Conservation (phyloP, 2,797 vertebrate species). For the Pipistrellus pygmaeus region DNA sequence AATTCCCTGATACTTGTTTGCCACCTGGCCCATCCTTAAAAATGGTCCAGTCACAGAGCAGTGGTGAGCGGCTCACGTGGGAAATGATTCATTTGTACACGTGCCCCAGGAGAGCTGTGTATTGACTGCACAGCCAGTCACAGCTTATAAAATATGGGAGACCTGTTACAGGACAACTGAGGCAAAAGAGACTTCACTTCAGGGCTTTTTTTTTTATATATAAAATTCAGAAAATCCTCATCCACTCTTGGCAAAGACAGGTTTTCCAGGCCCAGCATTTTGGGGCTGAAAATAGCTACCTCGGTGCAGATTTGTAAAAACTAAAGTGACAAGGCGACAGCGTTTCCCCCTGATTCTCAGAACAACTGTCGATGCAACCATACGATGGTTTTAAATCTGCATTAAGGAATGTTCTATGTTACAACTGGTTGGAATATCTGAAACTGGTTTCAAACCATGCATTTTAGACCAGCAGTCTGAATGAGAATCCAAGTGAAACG, state of each 20-base stretch:
- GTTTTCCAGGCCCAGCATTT: background rate
- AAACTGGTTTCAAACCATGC: background rate
- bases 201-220: background rate
- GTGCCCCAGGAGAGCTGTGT: background rate
- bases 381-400: background rate
- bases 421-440: background rate
- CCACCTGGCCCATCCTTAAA: background rate
- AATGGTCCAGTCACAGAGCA: background rate
- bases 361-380: background rate
- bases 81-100: background rate
- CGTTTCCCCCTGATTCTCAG: background rate
- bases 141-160: background rate
- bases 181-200: background rate
- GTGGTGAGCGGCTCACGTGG: background rate
- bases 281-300: background rate
- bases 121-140: background rate
- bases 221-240: constrained; percentile 31
- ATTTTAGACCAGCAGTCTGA: constrained; percentile 41
- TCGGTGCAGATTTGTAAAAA: background rate
- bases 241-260: background rate
- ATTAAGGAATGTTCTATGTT: constrained; percentile 40
- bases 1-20: background rate
- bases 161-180: background rate
- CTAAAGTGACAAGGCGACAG: constrained; percentile 20
- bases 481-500: background rate